Base-by-base conservation (phyloP, 2,888 invertebrate genomes). In the Brachyopa scutellaris region DNA sequence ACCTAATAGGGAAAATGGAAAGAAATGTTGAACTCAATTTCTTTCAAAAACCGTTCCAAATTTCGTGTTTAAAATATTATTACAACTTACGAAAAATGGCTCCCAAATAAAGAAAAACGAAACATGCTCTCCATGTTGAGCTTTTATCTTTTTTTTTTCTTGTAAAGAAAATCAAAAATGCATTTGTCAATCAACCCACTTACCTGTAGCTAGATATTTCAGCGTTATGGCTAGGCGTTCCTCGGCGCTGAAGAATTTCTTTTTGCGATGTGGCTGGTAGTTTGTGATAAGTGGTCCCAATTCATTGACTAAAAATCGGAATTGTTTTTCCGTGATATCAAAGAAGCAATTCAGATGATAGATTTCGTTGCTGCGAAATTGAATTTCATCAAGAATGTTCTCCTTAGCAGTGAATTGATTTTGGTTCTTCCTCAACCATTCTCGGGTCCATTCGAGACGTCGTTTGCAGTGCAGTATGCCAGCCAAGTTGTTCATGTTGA, bases 171-270 rank as follows among this genome's bases (percentile, higher is more conserved):
- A 47, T 26, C 15, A 49, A 40, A 47, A 64, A 72, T 47, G 29
- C 13, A 49, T 55, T 36, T 31, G 17, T 51, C 13, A 21, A n/a
- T n/a, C n/a, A 36, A 17, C 49, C 36, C 26, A 23, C 87, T 86
- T 86, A 89, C 89, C 89, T 86, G 89, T 89, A 82, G 89, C 89
- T 86, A 89, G 86, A 87, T 89, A 89, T 86, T 89, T 89, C 67
- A 89, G 86, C 85, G 89, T 89, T 84, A 89, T 89, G 70, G 89
- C 89, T 61, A 89, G 86, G 26, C 89, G 87, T 84, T 89, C 89
- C 85, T 89, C 89, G 21, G 89, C 88, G 78, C 89, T 89, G 72
- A 89, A 89, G 19, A 88, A 87, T 79, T 89, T 89, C 82, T 89
- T 88, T 72, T 89, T 89, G 70, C 89, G 87, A 83, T 89, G 89